Evolutionary conservation across 2,113 vertebrate genomes (phyloP), one percentile per base, ranked within the genome.

Genomic region (Toxotes chatareus): DNA sequence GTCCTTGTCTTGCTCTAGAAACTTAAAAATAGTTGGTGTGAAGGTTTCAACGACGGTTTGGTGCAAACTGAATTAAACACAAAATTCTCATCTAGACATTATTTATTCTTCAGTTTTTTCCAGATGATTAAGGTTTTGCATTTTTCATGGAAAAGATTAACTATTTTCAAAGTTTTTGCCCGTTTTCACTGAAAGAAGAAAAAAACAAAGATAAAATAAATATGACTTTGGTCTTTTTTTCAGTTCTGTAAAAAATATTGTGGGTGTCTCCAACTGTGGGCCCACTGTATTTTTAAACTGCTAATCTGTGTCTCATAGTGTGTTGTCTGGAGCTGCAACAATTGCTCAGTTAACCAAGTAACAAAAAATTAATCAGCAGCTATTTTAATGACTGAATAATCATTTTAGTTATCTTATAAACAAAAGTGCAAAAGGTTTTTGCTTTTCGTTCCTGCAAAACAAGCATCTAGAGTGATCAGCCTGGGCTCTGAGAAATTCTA

Each of bases 1-100:
- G 53, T 44, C 63, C 32, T 63, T 57, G 57, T 77, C 55, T 67
- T 80, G 27, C 51, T 49, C 32, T 40, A 21, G 10, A 60, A 62
- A 36, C 19, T 59, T 80, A 53, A 65, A 65, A 71, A 59, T 42
- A 60, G 21, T 42, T 44, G 36, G 14, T 64, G 19, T 40, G 59
- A 57, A 32, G 57, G 57, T 49, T 74, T 63, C 14, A 34, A 34
- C n/a, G 31, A 3, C 7, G 13, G 61, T 72, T 53, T 72, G 44
- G 14, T 19, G 40, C 9, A 17, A 49, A 31, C n/a, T 5, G 10
- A 75, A 19, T 21, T 49, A 13, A 46, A 46, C 1, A 46, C 14
- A 46, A 14, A 46, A 40, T 40, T 40, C 38, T 40, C 5, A 40
- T 8, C 38, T 40, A 7, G 6, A 40, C 38, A 47, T 8, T 19